These are phyloP conservation scores for Cacatua alba DNA, from an alignment of 2,113 vertebrate genomes.

Conservation along the genomic window DNA sequence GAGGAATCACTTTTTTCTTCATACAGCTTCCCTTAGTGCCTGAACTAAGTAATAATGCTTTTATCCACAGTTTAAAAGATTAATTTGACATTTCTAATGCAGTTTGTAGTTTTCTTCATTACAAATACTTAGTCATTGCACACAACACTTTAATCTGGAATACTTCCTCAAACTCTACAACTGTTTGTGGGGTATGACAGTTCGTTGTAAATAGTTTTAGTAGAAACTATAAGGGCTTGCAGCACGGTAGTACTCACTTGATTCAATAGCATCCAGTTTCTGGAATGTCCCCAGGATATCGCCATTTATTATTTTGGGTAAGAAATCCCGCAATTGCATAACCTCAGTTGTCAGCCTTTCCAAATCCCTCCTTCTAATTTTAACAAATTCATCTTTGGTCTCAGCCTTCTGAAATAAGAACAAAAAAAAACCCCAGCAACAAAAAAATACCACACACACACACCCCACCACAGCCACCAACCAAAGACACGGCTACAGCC, in stretches of 20 bases:
- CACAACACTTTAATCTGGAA: neutral
- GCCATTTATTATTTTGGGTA: conserved; percentile 83
- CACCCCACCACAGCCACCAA: neutral
- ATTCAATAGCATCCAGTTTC: conserved; percentile 76
- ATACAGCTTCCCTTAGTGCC: neutral
- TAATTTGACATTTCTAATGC: neutral
- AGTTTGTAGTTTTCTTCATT: neutral
- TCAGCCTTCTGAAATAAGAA: conserved; percentile 62
- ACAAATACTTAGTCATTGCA: neutral
- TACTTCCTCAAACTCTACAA: neutral
- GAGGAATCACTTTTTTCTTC: neutral
- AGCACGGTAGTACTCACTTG: conserved; percentile 74
- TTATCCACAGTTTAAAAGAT: neutral
- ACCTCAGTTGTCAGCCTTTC: conserved; percentile 91
- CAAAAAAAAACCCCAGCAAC: neutral
- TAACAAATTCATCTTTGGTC: conserved; percentile 78
- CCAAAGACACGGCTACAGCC: neutral
- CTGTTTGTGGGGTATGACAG: neutral
- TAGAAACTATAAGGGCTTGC: neutral
- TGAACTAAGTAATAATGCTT: neutral
- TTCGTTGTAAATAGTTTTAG: neutral
- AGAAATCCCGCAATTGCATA: conserved; percentile 91
- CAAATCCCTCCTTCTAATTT: conserved; percentile 83
- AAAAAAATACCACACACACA: neutral
- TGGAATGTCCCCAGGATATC: conserved; percentile 81